Conservation (phyloP, 2,113 vertebrate species). For the Rhineura floridana region DNA sequence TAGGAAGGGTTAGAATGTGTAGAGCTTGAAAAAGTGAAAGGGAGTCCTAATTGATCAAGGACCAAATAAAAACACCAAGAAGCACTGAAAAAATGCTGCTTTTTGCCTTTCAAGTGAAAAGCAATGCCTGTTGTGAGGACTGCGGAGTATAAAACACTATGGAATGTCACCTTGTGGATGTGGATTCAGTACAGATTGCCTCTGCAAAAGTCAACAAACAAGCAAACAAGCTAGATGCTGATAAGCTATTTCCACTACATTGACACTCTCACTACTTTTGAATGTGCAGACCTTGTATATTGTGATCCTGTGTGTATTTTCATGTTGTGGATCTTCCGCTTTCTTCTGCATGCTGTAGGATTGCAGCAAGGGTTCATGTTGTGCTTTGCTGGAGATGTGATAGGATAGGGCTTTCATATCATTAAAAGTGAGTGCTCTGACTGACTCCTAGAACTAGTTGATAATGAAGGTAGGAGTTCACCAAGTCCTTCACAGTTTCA, state of each 20-base stretch:
- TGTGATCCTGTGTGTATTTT: neutral
- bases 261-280: neutral
- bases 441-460: neutral
- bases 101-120: neutral
- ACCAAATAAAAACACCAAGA: too few relatives aligned
- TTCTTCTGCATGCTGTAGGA: neutral
- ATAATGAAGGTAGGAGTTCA: neutral
- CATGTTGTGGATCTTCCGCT: neutral
- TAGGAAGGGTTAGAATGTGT: slow-evolving; percentile 23
- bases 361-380: too few relatives aligned
- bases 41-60: neutral
- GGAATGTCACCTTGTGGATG: too few relatives aligned
- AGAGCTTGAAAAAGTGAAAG: neutral
- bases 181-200: neutral
- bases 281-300: neutral
- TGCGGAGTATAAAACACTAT: neutral
- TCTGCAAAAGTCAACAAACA: neutral
- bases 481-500: neutral
- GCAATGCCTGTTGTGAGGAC: neutral
- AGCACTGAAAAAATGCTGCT: neutral
- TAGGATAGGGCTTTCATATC: neutral
- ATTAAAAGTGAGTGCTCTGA: neutral
- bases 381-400: neutral
- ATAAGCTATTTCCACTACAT: neutral
- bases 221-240: neutral